These are phyloP conservation scores for Crypturellus undulatus DNA, from an alignment of 2,113 vertebrate genomes.

Conservation along the genomic window DNA sequence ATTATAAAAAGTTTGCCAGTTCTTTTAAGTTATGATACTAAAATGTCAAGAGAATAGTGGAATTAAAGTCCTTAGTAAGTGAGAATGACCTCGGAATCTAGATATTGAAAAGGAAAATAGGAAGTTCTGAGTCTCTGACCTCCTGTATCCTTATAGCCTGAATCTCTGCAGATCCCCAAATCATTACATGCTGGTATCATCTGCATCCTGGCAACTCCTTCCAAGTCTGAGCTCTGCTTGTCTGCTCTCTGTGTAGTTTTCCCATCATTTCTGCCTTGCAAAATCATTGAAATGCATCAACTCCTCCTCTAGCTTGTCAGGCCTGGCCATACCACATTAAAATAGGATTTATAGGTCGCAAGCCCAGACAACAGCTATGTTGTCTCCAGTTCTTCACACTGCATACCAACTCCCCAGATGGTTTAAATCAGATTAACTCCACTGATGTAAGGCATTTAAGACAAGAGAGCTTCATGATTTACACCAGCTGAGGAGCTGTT, in stretches of 20 bases:
- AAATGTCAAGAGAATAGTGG: neutral
- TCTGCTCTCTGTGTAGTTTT: neutral
- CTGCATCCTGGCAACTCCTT: neutral
- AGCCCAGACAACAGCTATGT: constrained; percentile 51
- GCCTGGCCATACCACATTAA: constrained; percentile 1
- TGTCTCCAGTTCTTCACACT: constrained; percentile 29
- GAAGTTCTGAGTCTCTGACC: neutral
- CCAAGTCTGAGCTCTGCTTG: neutral
- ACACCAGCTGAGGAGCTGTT: constrained; percentile 58
- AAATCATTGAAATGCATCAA: neutral
- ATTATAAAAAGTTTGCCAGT: neutral
- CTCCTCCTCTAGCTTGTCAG: neutral
- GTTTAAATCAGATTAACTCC: constrained; percentile 68
- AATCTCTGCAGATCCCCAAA: neutral
- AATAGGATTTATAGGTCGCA: constrained; percentile 7
- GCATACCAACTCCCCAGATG: constrained; percentile 60
- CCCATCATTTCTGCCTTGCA: neutral
- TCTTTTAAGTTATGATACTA: neutral
- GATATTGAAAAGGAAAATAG: neutral
- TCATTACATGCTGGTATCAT: neutral
- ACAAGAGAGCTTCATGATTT: constrained; percentile 54
- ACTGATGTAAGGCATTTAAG: constrained; percentile 61
- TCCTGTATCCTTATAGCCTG: neutral
- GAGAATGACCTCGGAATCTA: neutral
- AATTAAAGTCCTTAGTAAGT: neutral